Percentiles rank a stretch among this genome's conserved stretches.
Conservation (phyloP, 2,113 vertebrate species). For the Elephas maximus region DNA sequence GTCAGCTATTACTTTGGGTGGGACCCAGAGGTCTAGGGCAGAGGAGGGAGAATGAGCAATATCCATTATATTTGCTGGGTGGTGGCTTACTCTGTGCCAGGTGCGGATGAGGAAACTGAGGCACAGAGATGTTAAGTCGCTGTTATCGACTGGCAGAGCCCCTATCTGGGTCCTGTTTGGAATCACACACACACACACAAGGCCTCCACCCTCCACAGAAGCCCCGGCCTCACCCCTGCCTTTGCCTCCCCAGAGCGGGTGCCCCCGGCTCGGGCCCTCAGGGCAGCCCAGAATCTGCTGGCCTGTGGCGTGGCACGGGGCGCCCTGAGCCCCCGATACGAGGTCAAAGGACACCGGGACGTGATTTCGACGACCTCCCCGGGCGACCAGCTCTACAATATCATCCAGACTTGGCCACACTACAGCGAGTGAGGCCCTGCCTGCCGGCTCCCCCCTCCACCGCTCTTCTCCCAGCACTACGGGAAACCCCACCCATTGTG, state of each 20-base stretch:
- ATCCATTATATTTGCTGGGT: neutral
- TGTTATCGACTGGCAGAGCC: neutral
- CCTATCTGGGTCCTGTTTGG: neutral
- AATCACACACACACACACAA: neutral
- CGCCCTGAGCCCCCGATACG: neutral
- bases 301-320: neutral
- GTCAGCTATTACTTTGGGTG: neutral
- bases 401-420: constrained; percentile 31
- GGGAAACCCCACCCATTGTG: neutral
- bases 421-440: neutral
- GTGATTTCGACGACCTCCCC: constrained; percentile 59
- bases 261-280: constrained; percentile 2
- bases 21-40: neutral
- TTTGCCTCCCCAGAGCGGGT: constrained; percentile 43
- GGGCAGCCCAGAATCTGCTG: constrained; percentile 55
- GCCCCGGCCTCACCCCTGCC: neutral
- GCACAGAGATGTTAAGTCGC: neutral
- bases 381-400: constrained; percentile 40
- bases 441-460: neutral
- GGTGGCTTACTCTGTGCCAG: neutral
- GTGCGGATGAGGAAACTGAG: neutral
- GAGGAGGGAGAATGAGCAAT: neutral
- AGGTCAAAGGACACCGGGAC: constrained; percentile 74
- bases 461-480: rapidly evolving
- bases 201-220: neutral